These are phyloP conservation scores for Serrognathus titanus DNA, from an alignment of 2,888 invertebrate genomes.

Conservation along the genomic window DNA sequence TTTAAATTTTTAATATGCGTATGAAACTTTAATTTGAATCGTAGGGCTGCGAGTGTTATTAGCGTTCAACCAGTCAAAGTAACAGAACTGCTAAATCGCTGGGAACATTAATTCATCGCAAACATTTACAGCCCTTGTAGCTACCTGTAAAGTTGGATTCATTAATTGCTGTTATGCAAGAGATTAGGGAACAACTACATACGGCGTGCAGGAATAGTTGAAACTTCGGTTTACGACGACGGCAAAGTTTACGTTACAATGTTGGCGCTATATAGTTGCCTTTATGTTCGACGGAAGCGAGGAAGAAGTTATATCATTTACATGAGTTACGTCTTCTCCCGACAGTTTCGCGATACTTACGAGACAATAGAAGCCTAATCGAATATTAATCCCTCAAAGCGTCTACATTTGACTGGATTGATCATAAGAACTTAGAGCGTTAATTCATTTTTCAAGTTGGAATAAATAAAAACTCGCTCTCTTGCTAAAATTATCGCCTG, in stretches of 20 bases:
- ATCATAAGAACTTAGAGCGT: too few species aligned
- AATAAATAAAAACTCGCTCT: too few species aligned
- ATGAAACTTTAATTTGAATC: too few species aligned
- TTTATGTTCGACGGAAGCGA: not conserved
- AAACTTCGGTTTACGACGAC: conserved; percentile 8
- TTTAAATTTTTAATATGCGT: too few species aligned
- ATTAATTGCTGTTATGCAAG: conserved; percentile 15
- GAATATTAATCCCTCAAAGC: not conserved
- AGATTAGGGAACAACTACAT: conserved; percentile 13
- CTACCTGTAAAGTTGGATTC: conserved; percentile 12
- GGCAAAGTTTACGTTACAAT: not conserved
- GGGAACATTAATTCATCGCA: conserved; percentile 5
- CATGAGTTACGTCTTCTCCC: not conserved
- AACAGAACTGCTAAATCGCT: too few species aligned
- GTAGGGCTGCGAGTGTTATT: too few species aligned
- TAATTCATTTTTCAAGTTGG: too few species aligned
- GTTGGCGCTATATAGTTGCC: not conserved
- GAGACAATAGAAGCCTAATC: not conserved
- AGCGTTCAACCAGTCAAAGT: too few species aligned
- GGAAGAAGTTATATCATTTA: not conserved
- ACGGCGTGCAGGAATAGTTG: conserved; percentile 8
- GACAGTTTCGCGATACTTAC: not conserved
- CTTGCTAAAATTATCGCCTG: too few species aligned
- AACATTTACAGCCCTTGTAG: conserved; percentile 9
- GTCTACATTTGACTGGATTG: too few species aligned